Base-by-base conservation (phyloP, 2,113 vertebrate species). In the Felis chaus region DNA sequence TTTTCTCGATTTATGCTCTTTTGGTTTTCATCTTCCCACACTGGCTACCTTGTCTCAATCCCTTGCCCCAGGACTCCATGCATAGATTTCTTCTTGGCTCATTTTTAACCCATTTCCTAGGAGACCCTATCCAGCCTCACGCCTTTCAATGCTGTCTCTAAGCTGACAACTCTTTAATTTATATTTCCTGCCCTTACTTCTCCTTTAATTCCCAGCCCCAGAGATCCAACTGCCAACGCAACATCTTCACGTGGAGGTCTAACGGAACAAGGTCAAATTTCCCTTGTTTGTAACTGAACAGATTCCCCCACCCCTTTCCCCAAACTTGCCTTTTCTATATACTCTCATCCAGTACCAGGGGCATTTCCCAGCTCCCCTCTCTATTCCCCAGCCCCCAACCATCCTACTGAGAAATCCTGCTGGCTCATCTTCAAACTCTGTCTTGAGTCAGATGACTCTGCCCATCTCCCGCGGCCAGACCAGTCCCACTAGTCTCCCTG, bases 261-360 rank as follows among this genome's bases (percentile, higher is more conserved):
- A 18, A 61, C 2, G 81, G 82, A 5, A 10, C 57, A 61, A 4
- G 1, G 5, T 27, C 80, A 48, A 5, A 10, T 45, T 68, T 27
- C 10, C 18, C 55, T 19, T 15, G 13, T 27, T 27, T 82, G 29
- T 15, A 25, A 14, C 0, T 29, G 39, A 23, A 9, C 39, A 4
- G 4, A 55, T 11, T 48, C 5, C 19, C 25, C 29, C 7, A 31
- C 36, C 7, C 3, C 21, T 61, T 63, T 78, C 27, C 31, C 57
- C 41, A 66, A 21, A 33, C 13, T 93, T 41, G 7, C 41, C 69
- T 76, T 19, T 39, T 25, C 68, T 18, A 2, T 14, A 19, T 11
- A 61, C 1, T 7, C n/a, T 53, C 68, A n/a, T 29, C 9, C 13
- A 5, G 2, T 12, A 13, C 4, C 7, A 0, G 0, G 16, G 71